phyloP scores from a whole-genome alignment of 2,888 invertebrate species.

The Hypomecis punctinalis region DNA sequence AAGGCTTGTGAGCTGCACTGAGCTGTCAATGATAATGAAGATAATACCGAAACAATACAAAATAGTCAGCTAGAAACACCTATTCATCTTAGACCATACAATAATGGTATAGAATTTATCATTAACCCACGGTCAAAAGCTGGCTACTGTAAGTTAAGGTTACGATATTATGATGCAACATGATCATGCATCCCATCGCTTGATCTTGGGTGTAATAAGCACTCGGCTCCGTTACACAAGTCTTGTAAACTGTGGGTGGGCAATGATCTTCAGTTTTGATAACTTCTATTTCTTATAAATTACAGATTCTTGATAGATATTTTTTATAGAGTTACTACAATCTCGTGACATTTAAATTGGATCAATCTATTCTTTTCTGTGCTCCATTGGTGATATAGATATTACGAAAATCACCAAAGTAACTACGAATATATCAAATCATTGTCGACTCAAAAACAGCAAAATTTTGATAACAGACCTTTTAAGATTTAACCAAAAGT shows the following conservation, averaged over 20 bases:
- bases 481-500: no score
- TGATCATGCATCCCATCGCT: conserved; percentile 26
- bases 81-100: background rate
- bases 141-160: conserved; percentile 34
- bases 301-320: no score
- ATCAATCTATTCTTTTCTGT: no score
- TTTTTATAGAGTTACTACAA: background rate
- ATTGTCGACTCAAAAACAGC: no score
- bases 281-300: no score
- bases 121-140: conserved; percentile 33
- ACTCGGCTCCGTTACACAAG: conserved; percentile 23
- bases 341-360: background rate
- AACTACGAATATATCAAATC: no score
- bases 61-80: background rate
- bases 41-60: background rate
- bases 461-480: no score
- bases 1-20: no score
- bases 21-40: no score
- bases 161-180: conserved; percentile 38
- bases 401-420: no score
- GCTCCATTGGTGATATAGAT: no score
- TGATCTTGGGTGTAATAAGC: conserved; percentile 37
- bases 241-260: conserved; percentile 15
- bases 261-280: background rate
- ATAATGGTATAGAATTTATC: background rate